These are phyloP conservation scores for Nephila pilipes DNA, from an alignment of 1,140 invertebrate species.

Conservation along the genomic window DNA sequence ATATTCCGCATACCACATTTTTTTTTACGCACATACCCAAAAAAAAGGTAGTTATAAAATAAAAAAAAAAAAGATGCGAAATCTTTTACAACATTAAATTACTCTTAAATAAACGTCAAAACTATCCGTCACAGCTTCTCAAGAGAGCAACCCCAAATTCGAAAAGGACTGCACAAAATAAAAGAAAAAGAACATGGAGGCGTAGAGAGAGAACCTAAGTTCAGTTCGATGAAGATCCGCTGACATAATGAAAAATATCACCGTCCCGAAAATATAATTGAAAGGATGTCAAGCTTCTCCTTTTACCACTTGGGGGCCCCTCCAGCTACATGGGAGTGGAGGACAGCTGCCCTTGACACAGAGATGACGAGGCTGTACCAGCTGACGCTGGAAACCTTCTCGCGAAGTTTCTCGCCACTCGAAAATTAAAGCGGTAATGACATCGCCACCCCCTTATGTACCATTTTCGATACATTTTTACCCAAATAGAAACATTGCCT, in stretches of 20 bases:
- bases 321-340: background rate
- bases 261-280: constrained; percentile 64
- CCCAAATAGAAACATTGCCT: background rate
- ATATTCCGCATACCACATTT: background rate
- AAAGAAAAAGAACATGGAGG: background rate
- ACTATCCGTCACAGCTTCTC: constrained; percentile 17
- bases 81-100: constrained; percentile 17
- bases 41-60: background rate
- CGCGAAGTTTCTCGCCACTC: background rate
- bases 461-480: background rate
- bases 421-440: constrained; percentile 68
- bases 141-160: background rate
- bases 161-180: background rate
- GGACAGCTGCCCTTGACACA: constrained; percentile 66
- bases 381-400: constrained; percentile 15
- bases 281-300: constrained; percentile 65
- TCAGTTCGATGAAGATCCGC: constrained; percentile 32
- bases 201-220: background rate
- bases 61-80: background rate
- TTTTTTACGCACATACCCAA: background rate
- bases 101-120: constrained; percentile 11
- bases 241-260: constrained; percentile 70
- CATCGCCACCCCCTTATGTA: constrained; percentile 28
- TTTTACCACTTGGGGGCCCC: constrained; percentile 31
- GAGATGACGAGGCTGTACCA: constrained; percentile 48